A percentile compares a stretch with the other conserved stretches of the same genome.
Conservation (phyloP, 2,113 vertebrate genomes). For the Panurus biarmicus region DNA sequence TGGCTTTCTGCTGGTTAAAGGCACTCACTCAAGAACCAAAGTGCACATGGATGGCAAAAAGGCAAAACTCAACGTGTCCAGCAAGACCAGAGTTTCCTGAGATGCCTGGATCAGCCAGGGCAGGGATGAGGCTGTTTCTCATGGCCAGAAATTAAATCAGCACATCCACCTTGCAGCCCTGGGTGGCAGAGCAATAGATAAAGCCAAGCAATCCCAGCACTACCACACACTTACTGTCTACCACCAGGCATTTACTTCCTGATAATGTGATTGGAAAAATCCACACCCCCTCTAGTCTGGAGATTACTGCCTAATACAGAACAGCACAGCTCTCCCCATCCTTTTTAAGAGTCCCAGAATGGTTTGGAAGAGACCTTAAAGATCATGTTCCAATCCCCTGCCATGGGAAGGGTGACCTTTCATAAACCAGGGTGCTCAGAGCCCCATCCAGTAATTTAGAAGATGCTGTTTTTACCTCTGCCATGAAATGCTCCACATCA, state of each 20-base stretch:
- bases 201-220: background rate
- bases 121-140: background rate
- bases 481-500: background rate
- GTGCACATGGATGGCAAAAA: background rate
- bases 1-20: background rate
- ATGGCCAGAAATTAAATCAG: background rate
- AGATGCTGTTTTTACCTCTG: background rate
- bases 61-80: background rate
- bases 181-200: background rate
- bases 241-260: background rate
- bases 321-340: background rate
- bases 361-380: background rate
- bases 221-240: background rate
- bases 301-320: background rate
- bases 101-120: background rate
- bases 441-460: background rate
- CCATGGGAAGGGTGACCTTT: background rate
- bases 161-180: background rate
- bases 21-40: background rate
- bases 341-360: background rate
- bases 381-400: background rate
- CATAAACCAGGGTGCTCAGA: background rate
- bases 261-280: background rate
- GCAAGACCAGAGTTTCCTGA: background rate
- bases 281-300: fast-evolving